These are phyloP conservation scores for Pteropus rufus DNA, from an alignment of 2,797 vertebrate species.

Conservation along the genomic window DNA sequence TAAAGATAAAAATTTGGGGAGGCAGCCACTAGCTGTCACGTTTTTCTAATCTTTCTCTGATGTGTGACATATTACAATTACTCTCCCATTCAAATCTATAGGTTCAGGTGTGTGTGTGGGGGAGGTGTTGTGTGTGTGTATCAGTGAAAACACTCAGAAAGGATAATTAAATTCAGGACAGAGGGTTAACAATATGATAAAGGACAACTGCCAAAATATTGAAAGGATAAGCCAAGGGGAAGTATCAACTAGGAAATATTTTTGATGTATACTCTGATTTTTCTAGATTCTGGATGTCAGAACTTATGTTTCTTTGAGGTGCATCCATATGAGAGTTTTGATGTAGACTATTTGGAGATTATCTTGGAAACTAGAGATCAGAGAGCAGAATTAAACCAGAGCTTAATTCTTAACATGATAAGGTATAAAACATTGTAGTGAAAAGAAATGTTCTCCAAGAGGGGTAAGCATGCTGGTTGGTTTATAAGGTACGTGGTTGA, in stretches of 20 bases:
- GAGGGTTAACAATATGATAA: not conserved
- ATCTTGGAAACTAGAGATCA: not conserved
- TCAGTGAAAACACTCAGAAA: not conserved
- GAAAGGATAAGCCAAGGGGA: too few species aligned
- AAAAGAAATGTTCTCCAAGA: not conserved
- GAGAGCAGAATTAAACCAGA: not conserved
- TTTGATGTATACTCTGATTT: not conserved
- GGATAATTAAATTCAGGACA: not conserved
- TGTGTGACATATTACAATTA: not conserved
- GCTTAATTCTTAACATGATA: not conserved
- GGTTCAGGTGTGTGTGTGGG: not conserved
- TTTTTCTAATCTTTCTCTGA: not conserved
- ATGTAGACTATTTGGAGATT: not conserved
- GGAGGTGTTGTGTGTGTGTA: not conserved
- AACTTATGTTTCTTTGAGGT: not conserved
- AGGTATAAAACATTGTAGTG: not conserved
- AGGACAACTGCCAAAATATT: not conserved
- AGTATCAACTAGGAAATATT: not conserved
- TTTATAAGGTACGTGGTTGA: too few species aligned
- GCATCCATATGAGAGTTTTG: not conserved
- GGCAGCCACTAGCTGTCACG: not conserved
- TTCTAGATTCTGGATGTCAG: not conserved
- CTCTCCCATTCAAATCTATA: not conserved
- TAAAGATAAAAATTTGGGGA: not conserved
- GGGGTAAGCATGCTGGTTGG: not conserved